phyloP scores from a whole-genome alignment of 30 jellyfish, hydroid and myxozoan species.

The Aurelia aurita complex sp. Pacific region DNA sequence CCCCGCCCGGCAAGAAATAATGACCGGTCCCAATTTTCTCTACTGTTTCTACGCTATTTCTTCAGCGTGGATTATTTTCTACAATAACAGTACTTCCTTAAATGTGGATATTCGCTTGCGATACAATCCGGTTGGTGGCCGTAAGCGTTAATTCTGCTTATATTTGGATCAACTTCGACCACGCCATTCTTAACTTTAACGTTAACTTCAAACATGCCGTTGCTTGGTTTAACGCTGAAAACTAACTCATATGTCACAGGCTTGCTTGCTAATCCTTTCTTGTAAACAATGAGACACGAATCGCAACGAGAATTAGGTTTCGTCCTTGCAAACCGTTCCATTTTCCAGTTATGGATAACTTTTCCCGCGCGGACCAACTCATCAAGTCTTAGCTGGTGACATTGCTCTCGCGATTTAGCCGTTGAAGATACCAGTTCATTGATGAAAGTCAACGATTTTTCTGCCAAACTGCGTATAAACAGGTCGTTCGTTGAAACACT shows the following conservation, averaged over 20 bases:
- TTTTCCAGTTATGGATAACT: conserved; percentile 12
- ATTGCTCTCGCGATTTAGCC: not conserved
- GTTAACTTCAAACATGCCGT: conserved; percentile 53
- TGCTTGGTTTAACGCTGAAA: conserved; percentile 43
- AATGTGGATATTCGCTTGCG: conserved; percentile 59
- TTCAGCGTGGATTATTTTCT: not conserved
- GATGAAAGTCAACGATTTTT: conserved; percentile 17
- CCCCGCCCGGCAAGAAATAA: too few species aligned
- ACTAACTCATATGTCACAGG: conserved; percentile 30
- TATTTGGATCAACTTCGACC: conserved; percentile 36
- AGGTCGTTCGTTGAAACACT: conserved; percentile 3
- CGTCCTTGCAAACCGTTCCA: conserved; percentile 30
- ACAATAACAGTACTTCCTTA: conserved; percentile 75
- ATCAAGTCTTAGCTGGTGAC: conserved; percentile 10
- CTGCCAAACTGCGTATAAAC: conserved; percentile 4
- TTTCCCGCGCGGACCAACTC: conserved; percentile 51
- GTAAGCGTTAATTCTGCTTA: conserved; percentile 72
- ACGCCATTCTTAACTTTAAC: not conserved
- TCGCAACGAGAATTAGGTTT: conserved; percentile 38
- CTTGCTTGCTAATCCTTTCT: not conserved
- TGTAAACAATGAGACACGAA: conserved; percentile 6
- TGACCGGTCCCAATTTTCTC: too few species aligned
- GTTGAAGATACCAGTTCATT: not conserved
- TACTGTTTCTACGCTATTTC: too few species aligned
- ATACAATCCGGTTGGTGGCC: conserved; percentile 84